A percentile compares a stretch with the other conserved stretches of the same genome.
Conservation (phyloP, 2,113 vertebrate species). For the Emberiza fucata region DNA sequence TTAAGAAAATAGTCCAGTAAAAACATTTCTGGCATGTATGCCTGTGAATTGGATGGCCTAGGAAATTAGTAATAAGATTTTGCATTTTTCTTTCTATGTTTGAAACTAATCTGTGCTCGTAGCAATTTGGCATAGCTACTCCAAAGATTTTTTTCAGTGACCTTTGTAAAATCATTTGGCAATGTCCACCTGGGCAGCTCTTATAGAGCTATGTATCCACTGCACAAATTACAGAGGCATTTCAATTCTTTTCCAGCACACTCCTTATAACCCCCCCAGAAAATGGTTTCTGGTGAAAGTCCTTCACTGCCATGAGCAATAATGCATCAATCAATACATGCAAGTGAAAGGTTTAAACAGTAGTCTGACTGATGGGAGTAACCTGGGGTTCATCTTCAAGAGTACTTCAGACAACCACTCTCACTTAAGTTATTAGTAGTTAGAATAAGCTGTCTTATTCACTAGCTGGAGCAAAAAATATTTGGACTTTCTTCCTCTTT, state of each 20-base stretch:
- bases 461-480: not conserved
- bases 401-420: not conserved
- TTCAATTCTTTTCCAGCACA: not conserved
- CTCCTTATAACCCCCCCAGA: not conserved
- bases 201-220: not conserved
- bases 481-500: not conserved
- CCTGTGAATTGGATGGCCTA: not conserved
- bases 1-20: not conserved
- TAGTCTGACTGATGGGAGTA: rapidly evolving
- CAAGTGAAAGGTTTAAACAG: not conserved
- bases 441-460: not conserved
- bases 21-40: not conserved
- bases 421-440: not conserved
- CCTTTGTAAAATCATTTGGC: not conserved
- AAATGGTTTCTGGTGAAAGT: not conserved
- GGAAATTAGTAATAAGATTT: not conserved
- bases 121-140: not conserved
- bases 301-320: not conserved
- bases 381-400: not conserved
- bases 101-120: not conserved
- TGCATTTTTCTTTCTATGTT: not conserved
- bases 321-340: not conserved
- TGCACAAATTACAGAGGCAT: not conserved
- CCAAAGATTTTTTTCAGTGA: not conserved
- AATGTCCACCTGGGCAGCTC: not conserved